Base-by-base conservation (phyloP, 1,140 invertebrate species). In the Bacillus rossius region DNA sequence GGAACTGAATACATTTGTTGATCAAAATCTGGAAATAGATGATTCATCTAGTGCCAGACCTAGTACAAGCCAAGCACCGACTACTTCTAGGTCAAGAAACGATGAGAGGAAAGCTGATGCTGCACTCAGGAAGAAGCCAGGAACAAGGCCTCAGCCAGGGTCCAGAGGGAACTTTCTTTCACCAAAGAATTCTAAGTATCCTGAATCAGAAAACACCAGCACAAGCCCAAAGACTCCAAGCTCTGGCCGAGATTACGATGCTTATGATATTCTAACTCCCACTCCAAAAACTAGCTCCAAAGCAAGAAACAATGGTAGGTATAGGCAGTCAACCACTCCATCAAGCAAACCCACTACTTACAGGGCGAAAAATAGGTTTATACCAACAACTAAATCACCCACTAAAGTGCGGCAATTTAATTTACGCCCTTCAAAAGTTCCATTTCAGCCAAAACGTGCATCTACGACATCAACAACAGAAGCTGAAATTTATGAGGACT, bases 1-100 rank as follows among this genome's bases (percentile, higher is more conserved):
- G 7, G 37, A 20, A 13, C 7, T 52, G 13, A 59, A 37, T 42
- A 54, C 57, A 3, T 53, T 42, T 8, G 57, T 59, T 14, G 57
- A 59, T 37, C 57, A 59, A 23, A 34, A 54, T 23, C 20, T 59
- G 37, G 57, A 59, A 43, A 25, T 57, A 5, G 55, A 57, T 14
- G 16, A 57, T 8, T 14, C 14, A 1, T 16, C 55, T 2, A 49
- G 43, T 16, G 20, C 8, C 20, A 26, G 49, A n/a, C 45, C 55
- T 8, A 57, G 19, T 14, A 3, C 26, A 22, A 53, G 43, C 23
- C 17, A 19, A 45, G 17, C 17, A 1, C 14, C 41, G 7, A 40
- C 56, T 17, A 26, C 25, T 10, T 45, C 26, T 13, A 57, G 47
- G 8, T 16, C 26, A 22, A 54, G 37, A 8, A 13, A 22, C 19